phyloP scores from a whole-genome alignment of 2,797 vertebrate genomes.

The Alfaro cultratus region DNA sequence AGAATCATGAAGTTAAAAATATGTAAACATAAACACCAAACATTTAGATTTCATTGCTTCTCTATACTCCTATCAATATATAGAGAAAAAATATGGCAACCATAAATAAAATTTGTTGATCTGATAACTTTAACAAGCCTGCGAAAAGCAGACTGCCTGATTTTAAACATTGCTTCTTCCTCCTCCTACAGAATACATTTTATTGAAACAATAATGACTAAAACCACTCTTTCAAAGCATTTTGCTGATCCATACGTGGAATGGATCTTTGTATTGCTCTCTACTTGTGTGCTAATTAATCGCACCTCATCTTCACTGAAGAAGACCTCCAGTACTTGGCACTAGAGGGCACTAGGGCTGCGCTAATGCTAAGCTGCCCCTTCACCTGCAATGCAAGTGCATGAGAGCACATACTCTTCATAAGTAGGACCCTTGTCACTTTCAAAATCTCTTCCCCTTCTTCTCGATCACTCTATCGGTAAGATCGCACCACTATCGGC shows the following conservation, averaged over 20 bases:
- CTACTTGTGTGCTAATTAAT: slow-evolving; percentile 19
- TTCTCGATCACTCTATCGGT: slow-evolving; percentile 63
- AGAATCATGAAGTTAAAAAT: background rate
- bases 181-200: background rate
- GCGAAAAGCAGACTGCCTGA: background rate
- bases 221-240: background rate
- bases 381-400: slow-evolving; percentile 47
- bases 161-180: background rate
- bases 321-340: slow-evolving; percentile 45
- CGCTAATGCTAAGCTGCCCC: slow-evolving; percentile 44
- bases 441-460: slow-evolving; percentile 64
- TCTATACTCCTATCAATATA: background rate
- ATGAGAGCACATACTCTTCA: slow-evolving; percentile 61
- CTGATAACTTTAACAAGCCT: background rate
- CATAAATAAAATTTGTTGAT: background rate
- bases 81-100: background rate
- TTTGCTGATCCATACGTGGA: background rate
- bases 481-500: slow-evolving; percentile 60
- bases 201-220: background rate
- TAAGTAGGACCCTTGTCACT: slow-evolving; percentile 67
- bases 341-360: slow-evolving; percentile 85
- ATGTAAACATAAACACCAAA: background rate
- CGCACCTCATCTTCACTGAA: background rate
- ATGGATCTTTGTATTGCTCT: slow-evolving; percentile 1
- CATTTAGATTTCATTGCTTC: background rate